Evolutionary conservation across 2,797 vertebrate species (phyloP).

Genomic region (Gobionotothen gibberifrons): DNA sequence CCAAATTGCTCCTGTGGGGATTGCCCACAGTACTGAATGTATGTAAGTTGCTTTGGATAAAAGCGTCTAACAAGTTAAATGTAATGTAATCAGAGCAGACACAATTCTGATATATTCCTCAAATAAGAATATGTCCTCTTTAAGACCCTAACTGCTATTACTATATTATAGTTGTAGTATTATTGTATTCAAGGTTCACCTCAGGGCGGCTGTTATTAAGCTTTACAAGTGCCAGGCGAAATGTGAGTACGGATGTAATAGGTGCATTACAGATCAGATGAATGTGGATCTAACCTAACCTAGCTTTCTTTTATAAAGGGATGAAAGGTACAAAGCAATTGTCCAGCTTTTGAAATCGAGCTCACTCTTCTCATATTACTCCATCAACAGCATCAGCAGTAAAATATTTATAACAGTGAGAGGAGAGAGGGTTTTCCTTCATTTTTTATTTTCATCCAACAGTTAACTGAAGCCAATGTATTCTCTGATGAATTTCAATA

Average conservation of each 20-base stretch:
- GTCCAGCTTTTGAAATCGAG: conserved; percentile 53
- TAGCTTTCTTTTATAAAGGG: conserved; percentile 10
- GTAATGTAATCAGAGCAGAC: too few species aligned
- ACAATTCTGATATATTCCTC: too few species aligned
- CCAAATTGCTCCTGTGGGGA: too few species aligned
- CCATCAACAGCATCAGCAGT: conserved; percentile 44
- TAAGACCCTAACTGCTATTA: conserved; percentile 7
- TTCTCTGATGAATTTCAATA: conserved; percentile 19
- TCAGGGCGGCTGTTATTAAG: background rate
- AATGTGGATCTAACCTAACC: background rate
- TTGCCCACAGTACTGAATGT: too few species aligned
- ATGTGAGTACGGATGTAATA: background rate
- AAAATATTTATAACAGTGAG: conserved; percentile 60
- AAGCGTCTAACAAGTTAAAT: too few species aligned
- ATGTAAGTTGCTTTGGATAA: too few species aligned
- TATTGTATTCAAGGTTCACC: background rate
- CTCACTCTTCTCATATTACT: conserved; percentile 50
- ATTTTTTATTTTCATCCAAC: conserved; percentile 30
- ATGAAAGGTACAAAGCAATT: conserved; percentile 12
- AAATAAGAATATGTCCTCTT: too few species aligned
- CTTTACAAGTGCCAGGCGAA: conserved; percentile 1
- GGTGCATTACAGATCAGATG: conserved; percentile 9
- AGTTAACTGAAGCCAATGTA: conserved; percentile 2
- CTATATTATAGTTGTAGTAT: background rate
- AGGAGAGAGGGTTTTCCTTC: conserved; percentile 36